Base-by-base conservation (phyloP, 2,113 vertebrate species). In the Chaetura pelagica region DNA sequence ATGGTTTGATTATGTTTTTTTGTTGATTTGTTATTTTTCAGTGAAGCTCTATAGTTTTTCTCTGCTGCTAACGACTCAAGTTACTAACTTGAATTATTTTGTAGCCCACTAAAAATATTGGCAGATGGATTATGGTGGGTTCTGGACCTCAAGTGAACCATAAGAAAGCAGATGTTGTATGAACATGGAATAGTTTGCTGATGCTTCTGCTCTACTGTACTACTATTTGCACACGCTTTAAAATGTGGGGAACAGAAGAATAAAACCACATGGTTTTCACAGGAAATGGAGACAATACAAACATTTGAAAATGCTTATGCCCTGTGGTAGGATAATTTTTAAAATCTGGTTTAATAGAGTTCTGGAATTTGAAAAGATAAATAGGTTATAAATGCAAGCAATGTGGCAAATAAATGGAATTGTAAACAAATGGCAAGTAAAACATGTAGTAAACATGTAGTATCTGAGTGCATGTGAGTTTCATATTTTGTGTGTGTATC, bases 41-140 rank as follows among this genome's bases (percentile, higher is more conserved):
- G 68, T 94, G 68, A 67, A 58, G 52, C 66, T 67, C 4, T 84
- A 62, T 72, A 38, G 67, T 40, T 96, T 87, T 80, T 96, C 73
- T 82, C 51, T 87, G 77, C 55, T 85, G 78, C 52, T 96, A 96
- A 92, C 78, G 57, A 55, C 38, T 90, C 40, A 79, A 44, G 91
- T 94, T 85, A 87, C 61, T 94, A 96, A 95, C 96, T 95, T 88
- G 92, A 90, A 96, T 94, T 63, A 19, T 84, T 96, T 93, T 96
- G 73, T 96, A 96, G 84, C 88, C 93, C 95, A 82, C 68, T 93
- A 83, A 97, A 97, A 97, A 96, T 92, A 97, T 74, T 93, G 69
- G 63, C 79, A 27, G 91, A 80, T 94, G 86, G 92, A 78, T 94
- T 84, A 87, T 24, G 48, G 71, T 89, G 71, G 79, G 80, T 84